phyloP scores from a whole-genome alignment of 1,140 invertebrate species.

The Brachionus koreanus region DNA sequence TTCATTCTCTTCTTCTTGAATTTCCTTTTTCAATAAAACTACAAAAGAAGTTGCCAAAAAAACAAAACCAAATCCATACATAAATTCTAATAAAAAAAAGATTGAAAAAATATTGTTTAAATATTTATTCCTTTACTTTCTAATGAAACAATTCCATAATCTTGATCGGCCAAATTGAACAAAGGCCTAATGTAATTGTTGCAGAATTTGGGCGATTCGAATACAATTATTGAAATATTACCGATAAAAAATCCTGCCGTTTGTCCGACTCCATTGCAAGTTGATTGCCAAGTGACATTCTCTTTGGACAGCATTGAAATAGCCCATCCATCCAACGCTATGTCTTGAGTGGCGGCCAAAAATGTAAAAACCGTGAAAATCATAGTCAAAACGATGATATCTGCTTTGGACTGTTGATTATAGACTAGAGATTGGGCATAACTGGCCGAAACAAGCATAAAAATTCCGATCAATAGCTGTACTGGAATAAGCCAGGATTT shows the following conservation, averaged over 20 bases:
- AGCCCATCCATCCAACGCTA: conserved; percentile 63
- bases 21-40: conserved; percentile 10
- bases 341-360: conserved; percentile 96
- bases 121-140: background rate
- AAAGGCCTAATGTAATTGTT: conserved; percentile 76
- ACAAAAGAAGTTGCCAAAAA: background rate
- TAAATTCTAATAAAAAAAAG: background rate
- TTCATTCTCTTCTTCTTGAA: background rate
- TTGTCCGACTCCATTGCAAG: conserved; percentile 98
- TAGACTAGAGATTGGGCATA: conserved; percentile 49
- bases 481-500: conserved; percentile 95
- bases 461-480: conserved; percentile 67
- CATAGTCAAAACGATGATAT: background rate
- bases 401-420: background rate
- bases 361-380: conserved; percentile 89
- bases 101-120: background rate
- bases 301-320: conserved; percentile 70
- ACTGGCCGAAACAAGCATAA: conserved; percentile 49
- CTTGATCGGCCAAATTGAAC: background rate
- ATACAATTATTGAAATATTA: conserved; percentile 89
- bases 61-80: conserved; percentile 4
- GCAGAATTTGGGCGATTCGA: conserved; percentile 92
- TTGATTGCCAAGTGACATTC: conserved; percentile 97
- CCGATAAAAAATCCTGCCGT: conserved; percentile 95
- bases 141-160: conserved; percentile 16